Evolutionary conservation across 2,797 vertebrate species (phyloP).

Genomic region (Gymnopithys bicolor): DNA sequence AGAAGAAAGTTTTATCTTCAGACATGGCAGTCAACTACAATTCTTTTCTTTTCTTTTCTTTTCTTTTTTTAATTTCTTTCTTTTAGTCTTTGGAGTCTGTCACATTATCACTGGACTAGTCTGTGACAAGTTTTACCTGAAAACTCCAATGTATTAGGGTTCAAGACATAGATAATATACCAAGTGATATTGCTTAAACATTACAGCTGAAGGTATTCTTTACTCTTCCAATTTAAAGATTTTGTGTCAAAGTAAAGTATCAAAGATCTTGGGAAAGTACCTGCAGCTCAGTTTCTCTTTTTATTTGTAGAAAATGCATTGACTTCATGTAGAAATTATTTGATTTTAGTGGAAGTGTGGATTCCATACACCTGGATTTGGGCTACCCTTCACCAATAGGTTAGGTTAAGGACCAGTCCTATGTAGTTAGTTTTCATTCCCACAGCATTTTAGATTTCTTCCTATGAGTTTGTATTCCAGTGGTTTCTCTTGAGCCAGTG

Average conservation of each 20-base stretch:
- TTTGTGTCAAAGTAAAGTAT: background rate
- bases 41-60: background rate
- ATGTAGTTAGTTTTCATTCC: background rate
- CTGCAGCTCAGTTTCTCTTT: background rate
- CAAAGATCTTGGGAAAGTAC: background rate
- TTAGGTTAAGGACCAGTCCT: background rate
- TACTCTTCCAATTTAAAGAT: background rate
- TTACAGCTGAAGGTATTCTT: background rate
- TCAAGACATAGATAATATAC: background rate
- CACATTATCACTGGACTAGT: background rate
- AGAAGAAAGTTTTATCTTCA: background rate
- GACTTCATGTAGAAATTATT: background rate
- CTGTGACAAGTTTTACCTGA: background rate
- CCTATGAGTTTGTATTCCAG: background rate
- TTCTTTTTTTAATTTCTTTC: no score
- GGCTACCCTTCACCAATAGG: background rate
- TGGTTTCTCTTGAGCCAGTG: background rate
- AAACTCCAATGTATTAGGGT: background rate
- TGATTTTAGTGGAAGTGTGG: background rate
- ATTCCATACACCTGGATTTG: background rate
- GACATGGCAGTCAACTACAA: background rate
- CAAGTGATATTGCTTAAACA: background rate
- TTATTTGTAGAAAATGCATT: background rate
- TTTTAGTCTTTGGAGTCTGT: background rate
- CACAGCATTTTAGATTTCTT: background rate